These are phyloP conservation scores for Punctoribates punctum DNA, from an alignment of 2,888 invertebrate genomes.

Conservation along the genomic window DNA sequence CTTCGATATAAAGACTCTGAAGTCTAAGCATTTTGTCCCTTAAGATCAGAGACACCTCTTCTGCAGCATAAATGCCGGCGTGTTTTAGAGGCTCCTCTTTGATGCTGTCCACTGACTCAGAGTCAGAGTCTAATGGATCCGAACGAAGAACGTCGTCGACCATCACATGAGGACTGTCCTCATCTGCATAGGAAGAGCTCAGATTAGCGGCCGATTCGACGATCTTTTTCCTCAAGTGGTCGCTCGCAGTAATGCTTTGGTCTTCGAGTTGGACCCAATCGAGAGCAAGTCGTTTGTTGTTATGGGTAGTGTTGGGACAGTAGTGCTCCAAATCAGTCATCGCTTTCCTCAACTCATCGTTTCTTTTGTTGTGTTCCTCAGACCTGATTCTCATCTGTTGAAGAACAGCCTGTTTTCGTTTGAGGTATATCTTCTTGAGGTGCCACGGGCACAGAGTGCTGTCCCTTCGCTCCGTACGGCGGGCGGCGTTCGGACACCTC, in stretches of 20 bases:
- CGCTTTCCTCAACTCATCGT: constrained; percentile 8
- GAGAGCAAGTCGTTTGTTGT: constrained; percentile 18
- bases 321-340: constrained; percentile 42
- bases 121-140: constrained; percentile 61
- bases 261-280: constrained; percentile 44
- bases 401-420: constrained; percentile 34
- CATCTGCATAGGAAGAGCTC: constrained; percentile 32
- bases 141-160: constrained; percentile 40
- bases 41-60: constrained; percentile 75
- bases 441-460: constrained; percentile 43
- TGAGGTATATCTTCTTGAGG: constrained; percentile 41
- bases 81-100: constrained; percentile 72
- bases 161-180: constrained; percentile 33
- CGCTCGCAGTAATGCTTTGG: constrained; percentile 40
- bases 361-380: constrained; percentile 16
- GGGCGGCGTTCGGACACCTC: constrained; percentile 73
- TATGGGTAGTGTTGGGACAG: constrained; percentile 40
- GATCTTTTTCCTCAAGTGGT: constrained; percentile 40
- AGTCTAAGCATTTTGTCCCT: constrained; percentile 69
- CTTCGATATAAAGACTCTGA: constrained; percentile 75
- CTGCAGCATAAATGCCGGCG: constrained; percentile 81
- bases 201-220: constrained; percentile 37
- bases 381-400: constrained; percentile 22
- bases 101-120: constrained; percentile 72
- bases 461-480: constrained; percentile 60